These are phyloP conservation scores for Dorcus parallelipipedus DNA, from an alignment of 2,888 invertebrate species.

Conservation along the genomic window DNA sequence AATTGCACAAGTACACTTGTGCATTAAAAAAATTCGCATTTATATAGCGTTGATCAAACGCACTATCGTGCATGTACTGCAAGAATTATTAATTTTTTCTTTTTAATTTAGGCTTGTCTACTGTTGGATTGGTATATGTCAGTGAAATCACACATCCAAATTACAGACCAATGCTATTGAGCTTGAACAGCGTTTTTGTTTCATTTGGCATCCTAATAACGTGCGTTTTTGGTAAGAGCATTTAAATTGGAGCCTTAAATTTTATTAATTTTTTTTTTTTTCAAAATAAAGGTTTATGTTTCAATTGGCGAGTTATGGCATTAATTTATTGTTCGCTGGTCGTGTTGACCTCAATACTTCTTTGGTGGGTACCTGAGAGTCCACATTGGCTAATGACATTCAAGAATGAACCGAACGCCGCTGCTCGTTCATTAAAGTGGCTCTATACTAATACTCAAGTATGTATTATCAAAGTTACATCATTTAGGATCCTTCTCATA, in stretches of 20 bases:
- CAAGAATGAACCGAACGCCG: constrained; percentile 38
- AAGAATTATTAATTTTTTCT: constrained; percentile 12
- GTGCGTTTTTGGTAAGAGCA: constrained; percentile 47
- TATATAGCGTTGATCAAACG: too few species aligned
- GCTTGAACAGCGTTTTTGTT: constrained; percentile 57
- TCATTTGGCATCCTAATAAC: constrained; percentile 57
- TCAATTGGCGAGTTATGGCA: constrained; percentile 53
- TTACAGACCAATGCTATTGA: constrained; percentile 54
- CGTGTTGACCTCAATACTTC: constrained; percentile 38
- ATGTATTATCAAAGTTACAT: constrained; percentile 17
- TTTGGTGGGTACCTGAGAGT: constrained; percentile 54
- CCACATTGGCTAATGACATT: constrained; percentile 57
- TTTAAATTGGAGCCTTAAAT: constrained; percentile 3
- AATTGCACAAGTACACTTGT: too few species aligned
- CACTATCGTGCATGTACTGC: too few species aligned
- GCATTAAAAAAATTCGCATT: too few species aligned
- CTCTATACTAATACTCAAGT: constrained; percentile 48
- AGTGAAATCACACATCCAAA: constrained; percentile 57
- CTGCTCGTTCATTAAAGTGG: constrained; percentile 48
- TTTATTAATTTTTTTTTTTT: constrained; percentile 13
- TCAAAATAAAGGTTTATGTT: constrained; percentile 43
- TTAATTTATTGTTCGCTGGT: constrained; percentile 47
- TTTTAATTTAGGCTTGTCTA: constrained; percentile 48
- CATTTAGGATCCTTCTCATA: too few species aligned
- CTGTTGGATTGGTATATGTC: constrained; percentile 55